Percentiles rank a stretch among this genome's conserved stretches.
Conservation (phyloP, 2,797 vertebrate species). For the Acestrorhynchus altus region DNA sequence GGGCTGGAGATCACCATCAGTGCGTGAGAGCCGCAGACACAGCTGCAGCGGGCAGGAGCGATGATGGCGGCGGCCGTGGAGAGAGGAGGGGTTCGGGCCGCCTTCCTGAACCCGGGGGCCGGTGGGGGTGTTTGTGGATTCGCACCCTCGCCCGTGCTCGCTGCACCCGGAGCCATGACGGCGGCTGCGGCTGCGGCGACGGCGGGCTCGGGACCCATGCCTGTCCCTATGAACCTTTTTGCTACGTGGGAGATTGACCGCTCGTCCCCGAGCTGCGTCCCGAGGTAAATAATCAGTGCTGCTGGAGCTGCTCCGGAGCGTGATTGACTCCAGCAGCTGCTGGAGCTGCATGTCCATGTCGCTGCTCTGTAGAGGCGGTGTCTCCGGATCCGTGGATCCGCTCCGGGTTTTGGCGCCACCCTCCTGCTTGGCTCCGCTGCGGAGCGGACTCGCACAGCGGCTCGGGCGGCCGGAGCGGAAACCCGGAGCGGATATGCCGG, state of each 20-base stretch:
- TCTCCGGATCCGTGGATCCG: too few species aligned
- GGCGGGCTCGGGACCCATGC: constrained; percentile 57
- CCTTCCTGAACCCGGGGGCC: background rate
- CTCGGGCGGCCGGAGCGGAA: too few species aligned
- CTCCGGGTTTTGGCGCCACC: too few species aligned
- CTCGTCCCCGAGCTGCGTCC: constrained; percentile 75
- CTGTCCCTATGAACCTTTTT: constrained; percentile 78
- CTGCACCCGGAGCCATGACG: constrained; percentile 48
- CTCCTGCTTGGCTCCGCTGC: too few species aligned
- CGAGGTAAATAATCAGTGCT: constrained; percentile 59
- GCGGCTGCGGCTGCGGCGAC: constrained; percentile 51
- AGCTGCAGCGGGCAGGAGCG: background rate
- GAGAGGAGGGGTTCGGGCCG: constrained; percentile 30
- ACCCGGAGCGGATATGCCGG: too few species aligned
- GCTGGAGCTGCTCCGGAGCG: background rate
- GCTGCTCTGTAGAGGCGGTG: background rate
- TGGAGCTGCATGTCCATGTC: background rate
- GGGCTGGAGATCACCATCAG: constrained; percentile 27
- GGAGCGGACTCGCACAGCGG: too few species aligned
- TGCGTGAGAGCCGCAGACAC: constrained; percentile 23
- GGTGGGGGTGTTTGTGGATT: background rate
- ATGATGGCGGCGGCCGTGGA: constrained; percentile 33
- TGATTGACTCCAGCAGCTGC: background rate
- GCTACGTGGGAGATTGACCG: constrained; percentile 78
- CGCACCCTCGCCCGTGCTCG: constrained; percentile 47